A percentile compares a stretch with the other conserved stretches of the same genome.
These are phyloP conservation scores for Toxonevra muliebris DNA, from an alignment of 2,888 invertebrate species.

Conservation along the genomic window DNA sequence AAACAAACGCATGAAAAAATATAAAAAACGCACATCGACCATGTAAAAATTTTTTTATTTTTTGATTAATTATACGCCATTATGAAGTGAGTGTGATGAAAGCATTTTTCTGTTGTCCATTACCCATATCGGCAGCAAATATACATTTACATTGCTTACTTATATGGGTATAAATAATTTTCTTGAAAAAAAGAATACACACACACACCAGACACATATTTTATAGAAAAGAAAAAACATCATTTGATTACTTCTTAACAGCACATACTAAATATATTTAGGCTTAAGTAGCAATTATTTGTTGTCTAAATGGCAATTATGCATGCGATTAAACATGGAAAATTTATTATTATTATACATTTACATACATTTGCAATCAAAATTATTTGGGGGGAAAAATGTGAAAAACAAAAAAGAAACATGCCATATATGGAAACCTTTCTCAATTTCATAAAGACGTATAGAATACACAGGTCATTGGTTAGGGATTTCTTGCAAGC, in stretches of 20 bases:
- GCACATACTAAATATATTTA: background rate
- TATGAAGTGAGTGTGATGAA: slow-evolving; percentile 41
- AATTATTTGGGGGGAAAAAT: slow-evolving; percentile 1
- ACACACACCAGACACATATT: background rate
- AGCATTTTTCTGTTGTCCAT: slow-evolving; percentile 54
- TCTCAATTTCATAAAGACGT: too few species aligned
- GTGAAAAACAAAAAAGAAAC: background rate
- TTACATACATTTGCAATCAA: background rate
- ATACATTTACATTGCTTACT: slow-evolving; percentile 8
- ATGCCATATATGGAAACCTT: too few species aligned
- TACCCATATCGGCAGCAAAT: slow-evolving; percentile 50
- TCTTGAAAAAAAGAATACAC: background rate
- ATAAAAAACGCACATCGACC: background rate
- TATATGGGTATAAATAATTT: background rate
- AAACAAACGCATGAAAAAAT: background rate
- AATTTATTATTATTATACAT: background rate
- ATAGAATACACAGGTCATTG: too few species aligned
- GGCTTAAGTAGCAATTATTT: slow-evolving; percentile 2
- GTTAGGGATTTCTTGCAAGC: too few species aligned
- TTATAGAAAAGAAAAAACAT: background rate
- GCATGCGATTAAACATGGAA: slow-evolving; percentile 9
- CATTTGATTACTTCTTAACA: background rate
- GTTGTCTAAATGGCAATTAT: slow-evolving; percentile 7
- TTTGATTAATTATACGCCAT: slow-evolving; percentile 11
- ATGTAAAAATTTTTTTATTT: background rate